phyloP scores from a whole-genome alignment of 2,797 vertebrate genomes.

The Oceanodroma leucorhoa region DNA sequence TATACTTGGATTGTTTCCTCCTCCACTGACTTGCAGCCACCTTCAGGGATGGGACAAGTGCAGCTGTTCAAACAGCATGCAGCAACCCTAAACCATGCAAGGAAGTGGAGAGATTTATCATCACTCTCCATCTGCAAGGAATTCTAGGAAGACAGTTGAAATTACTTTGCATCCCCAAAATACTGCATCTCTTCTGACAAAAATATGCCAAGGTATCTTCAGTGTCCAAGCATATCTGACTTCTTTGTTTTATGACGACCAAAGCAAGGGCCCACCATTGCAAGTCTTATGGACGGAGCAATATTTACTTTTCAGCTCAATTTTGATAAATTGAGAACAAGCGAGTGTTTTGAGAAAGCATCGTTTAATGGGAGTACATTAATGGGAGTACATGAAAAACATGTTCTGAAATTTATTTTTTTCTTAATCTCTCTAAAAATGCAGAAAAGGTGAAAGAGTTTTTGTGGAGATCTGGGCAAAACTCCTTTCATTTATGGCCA shows the following conservation, averaged over 20 bases:
- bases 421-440: background rate
- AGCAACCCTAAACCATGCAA: conserved; percentile 39
- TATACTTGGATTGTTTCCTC: background rate
- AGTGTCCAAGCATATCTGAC: background rate
- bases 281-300: background rate
- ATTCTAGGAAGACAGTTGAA: conserved; percentile 9
- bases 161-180: background rate
- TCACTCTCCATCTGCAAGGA: background rate
- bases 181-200: background rate
- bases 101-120: conserved; percentile 13
- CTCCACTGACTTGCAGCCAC: conserved; percentile 16
- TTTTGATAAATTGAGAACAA: background rate
- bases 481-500: background rate
- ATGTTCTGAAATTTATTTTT: background rate
- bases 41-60: conserved; percentile 11
- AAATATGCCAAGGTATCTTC: background rate
- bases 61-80: conserved; percentile 56
- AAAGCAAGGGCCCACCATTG: background rate
- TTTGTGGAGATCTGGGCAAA: background rate
- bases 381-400: background rate
- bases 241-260: background rate
- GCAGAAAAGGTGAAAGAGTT: background rate
- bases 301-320: background rate
- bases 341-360: background rate
- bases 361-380: background rate